A percentile compares a stretch with the other conserved stretches of the same genome.
phyloP scores from a whole-genome alignment of 1,140 invertebrate species.

The Drosophila eugracilis region DNA sequence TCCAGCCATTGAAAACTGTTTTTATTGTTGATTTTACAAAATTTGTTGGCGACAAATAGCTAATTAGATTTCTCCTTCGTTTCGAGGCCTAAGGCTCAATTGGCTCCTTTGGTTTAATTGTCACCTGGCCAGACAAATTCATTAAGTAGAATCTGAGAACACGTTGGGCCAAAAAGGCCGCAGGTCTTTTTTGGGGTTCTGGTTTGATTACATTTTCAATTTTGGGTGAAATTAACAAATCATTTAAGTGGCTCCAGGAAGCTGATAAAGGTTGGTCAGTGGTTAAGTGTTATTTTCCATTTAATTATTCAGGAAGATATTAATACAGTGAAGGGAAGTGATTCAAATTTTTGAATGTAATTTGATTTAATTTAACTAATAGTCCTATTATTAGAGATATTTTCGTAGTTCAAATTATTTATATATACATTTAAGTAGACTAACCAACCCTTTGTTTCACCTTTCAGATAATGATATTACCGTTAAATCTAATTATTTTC shows the following conservation, averaged over 20 bases:
- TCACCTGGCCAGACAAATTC: constrained; percentile 41
- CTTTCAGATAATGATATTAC: constrained; percentile 18
- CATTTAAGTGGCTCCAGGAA: constrained; percentile 15
- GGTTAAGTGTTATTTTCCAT: constrained; percentile 8
- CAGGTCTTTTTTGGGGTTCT: background rate
- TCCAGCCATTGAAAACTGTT: constrained; percentile 14
- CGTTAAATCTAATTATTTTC: constrained; percentile 34
- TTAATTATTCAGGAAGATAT: too few species aligned
- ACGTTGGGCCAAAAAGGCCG: background rate
- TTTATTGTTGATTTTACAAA: constrained; percentile 27
- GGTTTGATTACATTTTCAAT: constrained; percentile 37
- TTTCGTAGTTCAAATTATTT: too few species aligned
- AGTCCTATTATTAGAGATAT: too few species aligned
- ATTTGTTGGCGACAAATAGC: constrained; percentile 60
- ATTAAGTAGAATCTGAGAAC: constrained; percentile 30
- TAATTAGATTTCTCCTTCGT: constrained; percentile 59
- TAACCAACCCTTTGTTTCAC: too few species aligned
- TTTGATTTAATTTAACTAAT: too few species aligned
- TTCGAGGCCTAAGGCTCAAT: background rate
- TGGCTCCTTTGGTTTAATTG: constrained; percentile 26
- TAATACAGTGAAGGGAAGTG: too few species aligned
- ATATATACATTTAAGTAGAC: too few species aligned
- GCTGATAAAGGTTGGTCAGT: background rate
- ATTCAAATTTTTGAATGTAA: too few species aligned
- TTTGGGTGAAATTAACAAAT: constrained; percentile 31